Evolutionary conservation across 2,888 invertebrate genomes (phyloP).

Genomic region (Phragmatobia fuliginosa): DNA sequence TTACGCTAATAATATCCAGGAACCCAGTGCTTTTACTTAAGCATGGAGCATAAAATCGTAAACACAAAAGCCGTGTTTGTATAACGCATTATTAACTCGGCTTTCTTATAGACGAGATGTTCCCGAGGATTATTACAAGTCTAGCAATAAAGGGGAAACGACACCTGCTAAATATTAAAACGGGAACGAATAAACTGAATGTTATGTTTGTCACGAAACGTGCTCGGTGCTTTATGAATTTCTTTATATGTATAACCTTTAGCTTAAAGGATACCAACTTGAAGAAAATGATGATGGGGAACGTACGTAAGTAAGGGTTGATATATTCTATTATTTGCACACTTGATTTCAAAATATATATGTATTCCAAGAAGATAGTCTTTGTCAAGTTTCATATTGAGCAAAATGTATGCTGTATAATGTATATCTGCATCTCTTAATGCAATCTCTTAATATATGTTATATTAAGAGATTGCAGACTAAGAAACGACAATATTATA

Average conservation of each 20-base stretch:
- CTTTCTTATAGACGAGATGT: conserved; percentile 53
- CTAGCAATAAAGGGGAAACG: conserved; percentile 78
- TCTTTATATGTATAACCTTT: conserved; percentile 48
- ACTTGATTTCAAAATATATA: neutral
- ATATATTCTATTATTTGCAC: conserved; percentile 5
- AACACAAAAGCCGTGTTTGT: conserved; percentile 67
- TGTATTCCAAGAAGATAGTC: neutral
- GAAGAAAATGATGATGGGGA: conserved; percentile 12
- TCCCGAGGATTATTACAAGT: conserved; percentile 76
- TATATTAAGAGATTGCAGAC: no score
- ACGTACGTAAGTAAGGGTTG: conserved; percentile 13
- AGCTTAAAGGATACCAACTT: conserved; percentile 20
- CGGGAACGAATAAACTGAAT: conserved; percentile 72
- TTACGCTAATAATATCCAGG: conserved; percentile 47
- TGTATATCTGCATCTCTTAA: no score
- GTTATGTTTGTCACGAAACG: conserved; percentile 69
- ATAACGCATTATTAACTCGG: conserved; percentile 67
- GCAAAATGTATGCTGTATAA: no score
- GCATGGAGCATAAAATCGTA: conserved; percentile 57
- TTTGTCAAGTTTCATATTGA: neutral
- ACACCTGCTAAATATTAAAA: conserved; percentile 83
- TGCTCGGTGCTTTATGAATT: conserved; percentile 65
- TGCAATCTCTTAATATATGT: no score
- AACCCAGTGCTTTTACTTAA: conserved; percentile 49
- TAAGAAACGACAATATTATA: no score